Evolutionary conservation across 1,140 invertebrate genomes (phyloP).

Genomic region (Cataglyphis hispanica): DNA sequence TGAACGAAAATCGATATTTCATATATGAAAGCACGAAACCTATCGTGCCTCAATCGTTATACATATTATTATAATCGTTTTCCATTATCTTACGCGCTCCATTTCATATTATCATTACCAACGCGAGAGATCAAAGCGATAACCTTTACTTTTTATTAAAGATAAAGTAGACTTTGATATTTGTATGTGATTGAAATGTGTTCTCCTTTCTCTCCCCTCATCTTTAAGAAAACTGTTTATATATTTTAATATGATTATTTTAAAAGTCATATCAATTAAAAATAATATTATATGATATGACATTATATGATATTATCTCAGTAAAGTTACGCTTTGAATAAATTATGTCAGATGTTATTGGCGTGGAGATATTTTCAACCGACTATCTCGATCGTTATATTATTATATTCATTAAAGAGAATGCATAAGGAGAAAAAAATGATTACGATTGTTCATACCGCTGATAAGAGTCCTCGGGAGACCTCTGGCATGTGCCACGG

Average conservation of each 20-base stretch:
- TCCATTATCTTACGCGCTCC: neutral
- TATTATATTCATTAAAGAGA: neutral
- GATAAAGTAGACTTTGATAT: neutral
- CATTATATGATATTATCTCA: neutral
- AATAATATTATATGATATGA: too few relatives aligned
- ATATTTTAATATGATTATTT: neutral
- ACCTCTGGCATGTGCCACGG: neutral
- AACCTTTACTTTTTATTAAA: slow-evolving; percentile 17
- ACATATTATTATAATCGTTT: neutral
- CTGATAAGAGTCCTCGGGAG: neutral
- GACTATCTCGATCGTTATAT: neutral
- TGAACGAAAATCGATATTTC: slow-evolving; percentile 51
- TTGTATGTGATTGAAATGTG: neutral
- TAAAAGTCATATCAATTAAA: neutral
- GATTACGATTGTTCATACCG: neutral
- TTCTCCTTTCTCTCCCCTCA: too few relatives aligned
- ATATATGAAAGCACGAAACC: neutral
- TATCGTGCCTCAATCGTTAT: neutral
- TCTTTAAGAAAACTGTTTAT: neutral
- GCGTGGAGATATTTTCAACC: neutral
- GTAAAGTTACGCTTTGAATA: neutral
- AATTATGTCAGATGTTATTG: neutral
- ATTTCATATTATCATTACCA: neutral
- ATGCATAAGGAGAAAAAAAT: neutral
- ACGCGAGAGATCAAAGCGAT: neutral